Base-by-base conservation (phyloP, 2,888 invertebrate species). In the Petrolisthes manimaculis region DNA sequence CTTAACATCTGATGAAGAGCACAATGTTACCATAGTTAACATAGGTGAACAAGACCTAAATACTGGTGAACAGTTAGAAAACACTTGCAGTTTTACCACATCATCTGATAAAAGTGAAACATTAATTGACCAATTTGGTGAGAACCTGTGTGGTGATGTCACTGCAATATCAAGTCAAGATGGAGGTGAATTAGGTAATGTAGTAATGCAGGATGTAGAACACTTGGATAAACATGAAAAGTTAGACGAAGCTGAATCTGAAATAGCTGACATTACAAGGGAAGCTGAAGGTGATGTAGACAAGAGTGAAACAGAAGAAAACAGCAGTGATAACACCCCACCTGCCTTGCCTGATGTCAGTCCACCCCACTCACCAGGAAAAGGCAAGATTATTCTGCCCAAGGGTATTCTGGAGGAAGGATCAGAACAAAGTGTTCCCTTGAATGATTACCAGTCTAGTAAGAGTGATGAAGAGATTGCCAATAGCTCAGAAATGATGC, bases 261-360 rank as follows among this genome's bases (percentile, higher is more conserved):
- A 82, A 8, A 67, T 14, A 8, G 74, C n/a, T 14, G 37, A 69
- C 51, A 12, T 37, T 12, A 9, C 55, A 14, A 21, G 56, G 21
- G 24, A 81, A 56, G 56, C 18, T 5, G 55, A 21, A 21, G 61
- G 14, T 21, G 56, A 8, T 1, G 24, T 21, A 8, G 56, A 56
- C 4, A 24, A 21, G 12, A n/a, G 4, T 18, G n/a, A 69, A 12
- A 21, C 21, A 18, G 74, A n/a, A n/a, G 74, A 54, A 51, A 55
- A 83, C 5, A 56, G 24, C 18, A 69, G 69, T 55, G 75, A 83
- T 53, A 75, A 75, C 5, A 75, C 21, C 5, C 84, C 77, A 55
- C 77, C 84, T 21, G 61, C 84, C 37, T n/a, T 84, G 12, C 83
- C 83, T 12, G 55, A 37, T 55, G 83, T 74, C 74, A 74, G 83